These are phyloP conservation scores for Neogobius melanostomus DNA, from an alignment of 2,113 vertebrate species.

Conservation along the genomic window DNA sequence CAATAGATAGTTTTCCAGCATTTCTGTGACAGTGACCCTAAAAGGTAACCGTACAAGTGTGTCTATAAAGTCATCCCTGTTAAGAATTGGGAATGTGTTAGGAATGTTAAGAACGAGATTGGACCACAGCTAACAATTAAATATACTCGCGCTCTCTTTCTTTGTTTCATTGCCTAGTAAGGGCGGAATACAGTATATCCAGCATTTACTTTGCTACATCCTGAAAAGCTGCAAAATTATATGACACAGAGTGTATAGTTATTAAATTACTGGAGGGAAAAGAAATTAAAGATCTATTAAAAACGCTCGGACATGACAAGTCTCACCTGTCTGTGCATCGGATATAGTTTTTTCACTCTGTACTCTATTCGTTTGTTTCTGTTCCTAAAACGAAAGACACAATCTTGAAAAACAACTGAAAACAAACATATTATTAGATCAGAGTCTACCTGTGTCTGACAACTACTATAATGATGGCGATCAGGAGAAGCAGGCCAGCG, in stretches of 20 bases:
- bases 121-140: too few relatives aligned
- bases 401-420: background rate
- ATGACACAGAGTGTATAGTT: background rate
- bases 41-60: too few relatives aligned
- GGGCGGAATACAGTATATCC: too few relatives aligned
- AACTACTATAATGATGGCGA: constrained; percentile 44
- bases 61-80: too few relatives aligned
- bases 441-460: constrained; percentile 60
- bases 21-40: too few relatives aligned
- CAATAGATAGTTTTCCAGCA: too few relatives aligned
- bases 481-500: constrained; percentile 57
- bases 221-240: background rate
- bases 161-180: too few relatives aligned
- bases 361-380: constrained; percentile 65
- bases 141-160: too few relatives aligned
- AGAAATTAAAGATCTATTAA: background rate
- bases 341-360: constrained; percentile 65
- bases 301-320: constrained; percentile 41
- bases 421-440: background rate
- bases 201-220: background rate
- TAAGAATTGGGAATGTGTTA: too few relatives aligned
- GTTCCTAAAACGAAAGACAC: constrained; percentile 50
- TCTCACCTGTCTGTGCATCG: constrained; percentile 71
- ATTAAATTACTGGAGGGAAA: constrained; percentile 40
- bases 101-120: too few relatives aligned